Evolutionary conservation across 1,140 invertebrate genomes (phyloP).

Genomic region (Platyscapa corneri): DNA sequence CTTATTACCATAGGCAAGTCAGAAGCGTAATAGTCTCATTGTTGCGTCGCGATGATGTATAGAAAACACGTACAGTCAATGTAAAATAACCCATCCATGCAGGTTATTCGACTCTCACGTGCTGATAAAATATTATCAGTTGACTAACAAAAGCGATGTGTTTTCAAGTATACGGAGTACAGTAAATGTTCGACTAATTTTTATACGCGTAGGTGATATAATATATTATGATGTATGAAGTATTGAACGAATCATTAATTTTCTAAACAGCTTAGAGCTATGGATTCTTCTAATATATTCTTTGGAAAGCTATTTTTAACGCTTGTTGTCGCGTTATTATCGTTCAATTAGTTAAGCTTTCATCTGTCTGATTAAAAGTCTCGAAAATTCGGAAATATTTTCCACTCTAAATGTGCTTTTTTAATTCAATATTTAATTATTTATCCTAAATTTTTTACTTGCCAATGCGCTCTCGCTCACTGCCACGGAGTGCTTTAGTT

Average conservation of each 20-base stretch:
- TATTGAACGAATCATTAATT: neutral
- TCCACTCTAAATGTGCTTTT: neutral
- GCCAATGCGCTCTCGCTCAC: neutral
- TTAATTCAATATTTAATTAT: neutral
- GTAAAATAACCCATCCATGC: neutral
- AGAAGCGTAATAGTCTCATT: neutral
- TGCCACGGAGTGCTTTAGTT: neutral
- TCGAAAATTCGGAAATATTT: neutral
- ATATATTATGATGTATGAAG: neutral
- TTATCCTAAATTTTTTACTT: neutral
- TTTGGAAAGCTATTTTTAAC: neutral
- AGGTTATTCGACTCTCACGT: neutral
- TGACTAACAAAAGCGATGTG: conserved; percentile 4
- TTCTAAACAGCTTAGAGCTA: neutral
- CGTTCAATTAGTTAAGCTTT: neutral
- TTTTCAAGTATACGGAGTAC: neutral
- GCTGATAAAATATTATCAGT: conserved; percentile 14
- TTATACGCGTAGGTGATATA: neutral
- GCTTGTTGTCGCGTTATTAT: neutral
- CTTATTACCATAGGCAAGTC: neutral
- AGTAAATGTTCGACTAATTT: neutral
- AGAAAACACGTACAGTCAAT: neutral
- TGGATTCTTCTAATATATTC: neutral
- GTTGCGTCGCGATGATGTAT: neutral
- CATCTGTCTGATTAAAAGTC: neutral